Evolutionary conservation across 2,888 invertebrate species (phyloP).

Genomic region (Apotomis capreana): DNA sequence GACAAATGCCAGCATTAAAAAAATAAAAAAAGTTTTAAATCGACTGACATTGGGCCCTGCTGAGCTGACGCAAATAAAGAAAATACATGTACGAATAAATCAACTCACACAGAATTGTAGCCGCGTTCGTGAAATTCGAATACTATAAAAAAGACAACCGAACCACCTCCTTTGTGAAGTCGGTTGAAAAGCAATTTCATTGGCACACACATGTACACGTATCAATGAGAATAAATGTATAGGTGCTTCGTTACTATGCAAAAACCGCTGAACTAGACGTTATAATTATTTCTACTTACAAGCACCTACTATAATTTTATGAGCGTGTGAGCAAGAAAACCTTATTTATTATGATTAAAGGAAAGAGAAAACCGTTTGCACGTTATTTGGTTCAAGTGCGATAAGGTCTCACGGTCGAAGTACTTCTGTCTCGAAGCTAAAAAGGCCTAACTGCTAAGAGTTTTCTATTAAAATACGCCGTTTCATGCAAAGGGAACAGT

Average conservation of each 20-base stretch:
- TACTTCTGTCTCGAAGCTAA: constrained; percentile 4
- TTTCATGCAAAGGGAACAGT: neutral
- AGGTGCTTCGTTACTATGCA: neutral
- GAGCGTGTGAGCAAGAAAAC: constrained; percentile 28
- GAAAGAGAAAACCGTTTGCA: constrained; percentile 33
- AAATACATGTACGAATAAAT: too few relatives aligned
- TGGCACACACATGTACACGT: neutral
- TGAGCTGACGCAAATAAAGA: too few relatives aligned
- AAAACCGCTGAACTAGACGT: neutral
- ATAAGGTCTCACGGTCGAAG: constrained; percentile 36
- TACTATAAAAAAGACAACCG: too few relatives aligned
- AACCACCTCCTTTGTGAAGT: too few relatives aligned
- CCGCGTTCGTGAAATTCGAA: too few relatives aligned
- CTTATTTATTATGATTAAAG: constrained; percentile 37
- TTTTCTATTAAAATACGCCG: neutral
- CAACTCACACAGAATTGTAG: too few relatives aligned
- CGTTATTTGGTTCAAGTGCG: constrained; percentile 35
- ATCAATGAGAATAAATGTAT: too few relatives aligned
- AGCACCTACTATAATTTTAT: constrained; percentile 6
- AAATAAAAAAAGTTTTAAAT: too few relatives aligned
- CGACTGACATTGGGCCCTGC: too few relatives aligned
- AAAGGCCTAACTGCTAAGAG: neutral
- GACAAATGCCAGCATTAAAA: too few relatives aligned
- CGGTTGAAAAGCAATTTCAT: neutral
- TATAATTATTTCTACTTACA: neutral